Evolutionary conservation across 2,888 invertebrate genomes (phyloP).

Genomic region (Stenotaenia linearis): DNA sequence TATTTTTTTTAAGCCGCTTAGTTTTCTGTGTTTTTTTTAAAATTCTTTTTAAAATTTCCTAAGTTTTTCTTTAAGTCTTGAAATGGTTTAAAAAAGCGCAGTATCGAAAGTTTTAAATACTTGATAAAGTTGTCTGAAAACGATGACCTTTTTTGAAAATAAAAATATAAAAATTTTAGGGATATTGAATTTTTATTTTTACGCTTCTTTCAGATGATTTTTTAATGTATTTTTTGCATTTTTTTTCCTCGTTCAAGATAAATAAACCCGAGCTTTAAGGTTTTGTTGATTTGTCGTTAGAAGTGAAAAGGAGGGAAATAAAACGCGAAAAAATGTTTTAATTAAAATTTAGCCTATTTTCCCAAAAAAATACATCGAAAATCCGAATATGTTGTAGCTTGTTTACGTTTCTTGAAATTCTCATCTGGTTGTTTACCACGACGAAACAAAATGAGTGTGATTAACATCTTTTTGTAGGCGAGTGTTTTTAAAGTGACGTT

Average conservation of each 20-base stretch:
- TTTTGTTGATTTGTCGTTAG: neutral
- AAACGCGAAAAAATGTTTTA: neutral
- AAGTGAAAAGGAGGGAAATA: neutral
- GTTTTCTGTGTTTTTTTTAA: neutral
- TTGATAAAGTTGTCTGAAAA: no score
- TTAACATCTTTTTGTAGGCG: constrained; percentile 3
- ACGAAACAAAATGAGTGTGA: neutral
- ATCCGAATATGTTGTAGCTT: neutral
- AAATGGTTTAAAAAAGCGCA: neutral
- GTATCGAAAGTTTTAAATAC: neutral
- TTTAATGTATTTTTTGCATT: neutral
- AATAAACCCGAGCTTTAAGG: neutral
- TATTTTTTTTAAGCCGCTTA: neutral
- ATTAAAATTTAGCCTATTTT: neutral
- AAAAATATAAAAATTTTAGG: neutral
- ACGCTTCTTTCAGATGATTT: neutral
- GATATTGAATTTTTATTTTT: neutral
- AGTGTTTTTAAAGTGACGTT: constrained; percentile 10
- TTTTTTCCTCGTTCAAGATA: neutral
- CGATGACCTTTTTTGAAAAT: neutral
- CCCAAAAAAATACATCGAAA: neutral
- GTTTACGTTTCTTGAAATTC: neutral
- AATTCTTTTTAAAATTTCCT: no score
- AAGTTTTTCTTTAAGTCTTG: no score
- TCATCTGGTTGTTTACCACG: neutral